Evolutionary conservation across 2,113 vertebrate species (phyloP).

Genomic region (Tonatia bakeri): DNA sequence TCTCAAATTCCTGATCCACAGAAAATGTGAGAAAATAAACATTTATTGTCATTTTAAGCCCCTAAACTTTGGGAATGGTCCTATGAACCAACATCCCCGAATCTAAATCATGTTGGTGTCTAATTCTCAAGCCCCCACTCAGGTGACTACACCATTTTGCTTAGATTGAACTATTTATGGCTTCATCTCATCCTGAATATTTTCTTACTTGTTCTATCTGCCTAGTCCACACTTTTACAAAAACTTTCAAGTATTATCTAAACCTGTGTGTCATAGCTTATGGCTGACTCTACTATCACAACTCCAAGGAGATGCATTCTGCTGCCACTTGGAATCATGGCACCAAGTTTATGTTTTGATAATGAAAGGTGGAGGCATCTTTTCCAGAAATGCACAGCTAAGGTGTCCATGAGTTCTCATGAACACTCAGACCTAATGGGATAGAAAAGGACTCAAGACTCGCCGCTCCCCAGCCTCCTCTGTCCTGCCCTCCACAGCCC

Average conservation of each 20-base stretch:
- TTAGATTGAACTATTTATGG: not conserved
- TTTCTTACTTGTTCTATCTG: not conserved
- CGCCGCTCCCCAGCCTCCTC: not conserved
- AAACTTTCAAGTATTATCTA: not conserved
- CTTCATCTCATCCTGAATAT: not conserved
- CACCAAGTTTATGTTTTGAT: not conserved
- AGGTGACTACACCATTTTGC: not conserved
- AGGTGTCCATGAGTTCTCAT: not conserved
- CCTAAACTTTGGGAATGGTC: not conserved
- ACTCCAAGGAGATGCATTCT: not conserved
- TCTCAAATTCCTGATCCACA: not conserved
- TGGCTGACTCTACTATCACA: not conserved
- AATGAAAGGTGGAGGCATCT: not conserved
- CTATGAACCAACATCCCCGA: not conserved
- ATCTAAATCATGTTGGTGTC: not conserved
- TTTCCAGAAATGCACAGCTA: not conserved
- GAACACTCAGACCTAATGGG: not conserved
- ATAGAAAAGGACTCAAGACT: not conserved
- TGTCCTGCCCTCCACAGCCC: not conserved
- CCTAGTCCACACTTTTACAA: not conserved
- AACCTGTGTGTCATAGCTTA: not conserved
- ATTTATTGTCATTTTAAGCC: not conserved
- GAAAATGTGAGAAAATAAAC: not conserved
- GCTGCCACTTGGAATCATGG: not conserved
- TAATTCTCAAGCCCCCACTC: not conserved